Base-by-base conservation (phyloP, 2,797 vertebrate species). In the Echiichthys vipera region DNA sequence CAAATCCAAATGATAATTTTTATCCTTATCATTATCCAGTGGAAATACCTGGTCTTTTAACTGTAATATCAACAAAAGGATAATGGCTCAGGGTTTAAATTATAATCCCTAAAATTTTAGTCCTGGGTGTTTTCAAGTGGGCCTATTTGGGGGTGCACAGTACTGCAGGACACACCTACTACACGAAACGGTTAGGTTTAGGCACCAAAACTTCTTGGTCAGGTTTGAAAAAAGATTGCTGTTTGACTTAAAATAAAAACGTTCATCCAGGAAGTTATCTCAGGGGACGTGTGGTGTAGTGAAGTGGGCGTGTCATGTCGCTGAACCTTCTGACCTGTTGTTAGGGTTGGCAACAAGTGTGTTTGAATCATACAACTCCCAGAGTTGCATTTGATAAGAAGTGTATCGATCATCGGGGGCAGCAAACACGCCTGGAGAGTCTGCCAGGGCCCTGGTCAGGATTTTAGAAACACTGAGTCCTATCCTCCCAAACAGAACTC, bases 91-190 rank as follows among this genome's bases (percentile, higher is more conserved):
- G n/a, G 18, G 14, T 36, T 25, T 22, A 59, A 55, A 57, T 56
- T 49, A 55, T 14, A 20, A 49, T 62, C 42, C 36, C 61, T 58
- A 59, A 55, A 36, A 65, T 62, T 49, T 47, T 17, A 55, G 37
- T 42, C 11, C 29, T 47, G n/a, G 12, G 8, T 49, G 25, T 40
- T 72, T 18, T 36, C n/a, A n/a, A n/a, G n/a, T n/a, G n/a, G n/a
- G n/a, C n/a, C n/a, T n/a, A n/a, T n/a, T n/a, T n/a, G n/a, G n/a
- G n/a, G n/a, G n/a, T n/a, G n/a, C n/a, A n/a, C n/a, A n/a, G n/a
- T n/a, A n/a, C n/a, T n/a, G n/a, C n/a, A n/a, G n/a, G n/a, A n/a
- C n/a, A n/a, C n/a, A n/a, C n/a, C n/a, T n/a, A n/a, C n/a, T n/a
- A n/a, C n/a, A n/a, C n/a, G n/a, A n/a, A n/a, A n/a, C n/a, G n/a